Evolutionary conservation across 2,113 vertebrate species (phyloP), one percentile per base, ranked within the genome.

Genomic region (Crotalus viridis): DNA sequence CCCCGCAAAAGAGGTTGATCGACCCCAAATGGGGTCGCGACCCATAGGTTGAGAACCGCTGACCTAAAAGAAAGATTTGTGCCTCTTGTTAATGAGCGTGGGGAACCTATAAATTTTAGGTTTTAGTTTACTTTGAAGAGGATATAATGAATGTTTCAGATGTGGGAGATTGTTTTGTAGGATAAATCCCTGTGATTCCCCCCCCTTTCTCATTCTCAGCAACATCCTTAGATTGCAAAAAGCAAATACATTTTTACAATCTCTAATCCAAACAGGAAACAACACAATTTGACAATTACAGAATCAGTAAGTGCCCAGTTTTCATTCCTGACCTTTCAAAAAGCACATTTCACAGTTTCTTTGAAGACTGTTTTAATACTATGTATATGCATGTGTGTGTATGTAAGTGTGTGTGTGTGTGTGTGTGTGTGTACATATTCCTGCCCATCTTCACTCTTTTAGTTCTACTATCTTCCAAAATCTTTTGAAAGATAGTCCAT

Each of bases 201-300:
- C 21, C 48, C 24, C 24, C 48, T 33, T 3, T 0, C 89, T 28
- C 8, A 61, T 51, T 51, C 46, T 56, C 26, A 92, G 52, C 55
- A 33, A 56, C 26, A 89, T 59, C 74, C 43, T 39, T 92, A 94
- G 89, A 57, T 52, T 88, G 87, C 43, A 87, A 96, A 59, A n/a
- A 85, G 26, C 26, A 95, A 92, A 93, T 92, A 51, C 48, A 22
- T 85, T 91, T 94, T 85, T 92, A 46, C 57, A 94, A 88, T 93
- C 89, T 93, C 88, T 94, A 92, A 96, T 93, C 61, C 28, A 48
- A 89, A 19, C 74, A 90, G 93, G 90, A 92, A 93, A 19, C 22
- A 59, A 92, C 93, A 4, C n/a, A 48, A 88, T 93, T 93, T 94
- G 24, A 33, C 46, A 93, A 74, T 90, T n/a, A 48, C 51, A 24